Conservation (phyloP, 2,113 vertebrate species). For the Sebastes fasciatus region DNA sequence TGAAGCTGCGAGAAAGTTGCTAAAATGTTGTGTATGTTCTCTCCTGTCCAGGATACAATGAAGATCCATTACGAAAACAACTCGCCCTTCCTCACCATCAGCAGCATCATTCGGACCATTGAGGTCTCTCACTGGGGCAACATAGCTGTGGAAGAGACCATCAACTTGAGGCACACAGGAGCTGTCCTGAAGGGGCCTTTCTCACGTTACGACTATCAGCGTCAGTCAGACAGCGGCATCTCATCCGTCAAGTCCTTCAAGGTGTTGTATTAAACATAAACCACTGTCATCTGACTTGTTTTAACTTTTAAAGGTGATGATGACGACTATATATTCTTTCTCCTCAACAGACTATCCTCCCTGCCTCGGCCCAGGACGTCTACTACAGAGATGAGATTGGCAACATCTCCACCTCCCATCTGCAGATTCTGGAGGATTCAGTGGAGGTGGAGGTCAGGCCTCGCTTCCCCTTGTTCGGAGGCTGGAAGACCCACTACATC, state of each 20-base stretch:
- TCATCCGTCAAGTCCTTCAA: slow-evolving; percentile 99
- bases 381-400: slow-evolving; percentile 99
- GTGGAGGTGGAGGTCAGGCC: slow-evolving; percentile 98
- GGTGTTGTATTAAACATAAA: slow-evolving; percentile 75
- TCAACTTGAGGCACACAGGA: slow-evolving; percentile 96
- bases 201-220: slow-evolving; percentile 98
- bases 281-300: background rate
- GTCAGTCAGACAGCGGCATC: slow-evolving; percentile 97
- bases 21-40: slow-evolving; percentile 9
- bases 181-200: slow-evolving; percentile 96
- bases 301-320: background rate
- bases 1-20: background rate
- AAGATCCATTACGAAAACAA: slow-evolving; percentile 99
- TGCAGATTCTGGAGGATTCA: slow-evolving; percentile 95
- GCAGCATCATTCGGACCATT: slow-evolving; percentile 92
- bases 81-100: slow-evolving; percentile 95
- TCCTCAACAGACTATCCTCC: slow-evolving; percentile 93
- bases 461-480: slow-evolving; percentile 96
- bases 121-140: slow-evolving; percentile 99
- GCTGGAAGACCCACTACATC: slow-evolving; percentile 99
- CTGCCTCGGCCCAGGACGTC: slow-evolving; percentile 97
- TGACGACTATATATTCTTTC: background rate
- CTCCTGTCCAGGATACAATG: slow-evolving; percentile 87
- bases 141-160: slow-evolving; percentile 96
- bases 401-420: slow-evolving; percentile 98